Percentiles rank a stretch among this genome's conserved stretches.
Evolutionary conservation across 2,113 vertebrate species (phyloP).

Genomic region (Chionodraco myersi): DNA sequence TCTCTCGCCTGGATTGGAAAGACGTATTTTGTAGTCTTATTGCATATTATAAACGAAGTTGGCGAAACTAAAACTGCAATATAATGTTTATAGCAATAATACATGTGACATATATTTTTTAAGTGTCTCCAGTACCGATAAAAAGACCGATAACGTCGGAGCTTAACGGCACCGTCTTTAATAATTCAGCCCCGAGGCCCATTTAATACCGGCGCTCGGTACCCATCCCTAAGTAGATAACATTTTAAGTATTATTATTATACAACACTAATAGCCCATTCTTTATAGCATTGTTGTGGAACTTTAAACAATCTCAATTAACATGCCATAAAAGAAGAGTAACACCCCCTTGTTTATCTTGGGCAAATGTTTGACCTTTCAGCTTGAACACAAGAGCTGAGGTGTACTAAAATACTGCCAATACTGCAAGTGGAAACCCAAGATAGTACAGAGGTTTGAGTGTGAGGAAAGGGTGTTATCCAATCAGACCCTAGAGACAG

Average conservation of each 20-base stretch:
- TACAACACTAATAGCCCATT: neutral
- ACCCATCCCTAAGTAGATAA: too few relatives aligned
- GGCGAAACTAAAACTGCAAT: too few relatives aligned
- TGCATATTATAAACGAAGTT: too few relatives aligned
- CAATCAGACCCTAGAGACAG: slow-evolving; percentile 9
- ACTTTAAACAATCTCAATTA: neutral
- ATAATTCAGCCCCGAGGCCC: too few relatives aligned
- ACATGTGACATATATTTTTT: too few relatives aligned
- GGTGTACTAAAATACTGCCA: neutral
- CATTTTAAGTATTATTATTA: neutral
- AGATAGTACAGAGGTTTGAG: neutral
- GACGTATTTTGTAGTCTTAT: too few relatives aligned
- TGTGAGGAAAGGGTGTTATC: slow-evolving; percentile 14
- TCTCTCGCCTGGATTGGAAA: too few relatives aligned
- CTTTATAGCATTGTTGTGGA: neutral
- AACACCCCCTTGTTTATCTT: neutral
- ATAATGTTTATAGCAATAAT: too few relatives aligned
- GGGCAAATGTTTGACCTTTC: slow-evolving; percentile 3
- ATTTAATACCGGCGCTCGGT: too few relatives aligned
- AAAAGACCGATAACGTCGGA: too few relatives aligned
- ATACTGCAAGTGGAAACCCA: neutral
- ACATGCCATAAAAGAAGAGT: neutral
- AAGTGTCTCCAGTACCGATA: too few relatives aligned
- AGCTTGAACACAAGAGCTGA: neutral
- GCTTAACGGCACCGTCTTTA: too few relatives aligned